Conservation (phyloP, 1,140 invertebrate genomes). For the Zeugodacus cucurbitae region DNA sequence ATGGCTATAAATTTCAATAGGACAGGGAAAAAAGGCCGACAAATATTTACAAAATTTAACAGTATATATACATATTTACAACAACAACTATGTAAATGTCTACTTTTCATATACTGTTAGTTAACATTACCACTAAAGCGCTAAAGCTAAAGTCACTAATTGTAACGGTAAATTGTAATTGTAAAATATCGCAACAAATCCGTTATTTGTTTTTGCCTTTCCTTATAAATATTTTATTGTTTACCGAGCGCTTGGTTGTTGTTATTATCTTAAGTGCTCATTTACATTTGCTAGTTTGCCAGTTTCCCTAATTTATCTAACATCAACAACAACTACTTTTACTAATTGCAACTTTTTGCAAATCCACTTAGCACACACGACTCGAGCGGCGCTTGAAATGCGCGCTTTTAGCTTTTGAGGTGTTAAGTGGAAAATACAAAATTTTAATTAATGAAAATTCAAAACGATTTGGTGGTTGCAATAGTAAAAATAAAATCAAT, state of each 20-base stretch:
- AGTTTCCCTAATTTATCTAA: neutral
- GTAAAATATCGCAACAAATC: neutral
- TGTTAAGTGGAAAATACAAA: neutral
- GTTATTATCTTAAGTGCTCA: neutral
- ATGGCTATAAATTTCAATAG: neutral
- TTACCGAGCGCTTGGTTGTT: neutral
- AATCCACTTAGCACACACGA: neutral
- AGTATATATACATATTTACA: no score
- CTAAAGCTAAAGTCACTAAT: neutral
- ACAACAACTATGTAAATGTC: no score
- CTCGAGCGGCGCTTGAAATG: neutral
- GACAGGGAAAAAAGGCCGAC: neutral
- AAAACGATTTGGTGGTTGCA: neutral
- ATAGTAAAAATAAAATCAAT: no score
- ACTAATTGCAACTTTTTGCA: constrained; percentile 6
- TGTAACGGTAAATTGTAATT: neutral
- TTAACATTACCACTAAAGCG: neutral
- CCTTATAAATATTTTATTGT: neutral
- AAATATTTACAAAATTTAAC: no score
- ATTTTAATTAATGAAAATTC: neutral
- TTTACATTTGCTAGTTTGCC: neutral
- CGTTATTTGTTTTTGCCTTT: neutral
- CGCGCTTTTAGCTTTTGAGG: neutral
- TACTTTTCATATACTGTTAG: no score
- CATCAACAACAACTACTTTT: neutral